Conservation (phyloP, 2,888 invertebrate genomes). For the Cerastis leucographa region DNA sequence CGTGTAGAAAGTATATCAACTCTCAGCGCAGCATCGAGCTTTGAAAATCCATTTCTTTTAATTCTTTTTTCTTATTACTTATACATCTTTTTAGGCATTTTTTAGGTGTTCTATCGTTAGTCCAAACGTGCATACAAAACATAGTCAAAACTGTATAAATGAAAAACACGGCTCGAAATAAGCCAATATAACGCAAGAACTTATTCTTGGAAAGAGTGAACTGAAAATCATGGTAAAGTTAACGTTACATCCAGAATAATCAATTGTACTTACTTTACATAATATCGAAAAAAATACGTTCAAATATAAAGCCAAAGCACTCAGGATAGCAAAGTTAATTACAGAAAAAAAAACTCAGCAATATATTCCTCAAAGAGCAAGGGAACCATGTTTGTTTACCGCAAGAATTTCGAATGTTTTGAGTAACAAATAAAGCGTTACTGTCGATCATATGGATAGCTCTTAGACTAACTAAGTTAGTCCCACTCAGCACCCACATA, state of each 20-base stretch:
- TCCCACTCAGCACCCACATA: constrained; percentile 10
- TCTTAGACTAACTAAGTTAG: constrained; percentile 23
- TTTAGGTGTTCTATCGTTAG: not conserved
- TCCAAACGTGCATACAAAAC: not conserved
- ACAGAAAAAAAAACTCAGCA: not conserved
- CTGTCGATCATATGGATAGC: constrained; percentile 29
- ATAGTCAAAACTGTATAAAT: not conserved
- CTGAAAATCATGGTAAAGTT: not conserved
- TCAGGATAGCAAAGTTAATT: constrained; percentile 1
- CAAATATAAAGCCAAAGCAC: not conserved
- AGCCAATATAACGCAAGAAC: not conserved
- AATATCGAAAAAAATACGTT: not conserved
- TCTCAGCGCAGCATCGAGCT: not conserved
- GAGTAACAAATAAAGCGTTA: constrained; percentile 37
- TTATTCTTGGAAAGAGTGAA: not conserved
- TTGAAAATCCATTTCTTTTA: not conserved
- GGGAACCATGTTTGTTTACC: constrained; percentile 11
- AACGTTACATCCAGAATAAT: not conserved
- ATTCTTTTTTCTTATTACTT: not conserved
- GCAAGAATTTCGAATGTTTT: constrained; percentile 20
- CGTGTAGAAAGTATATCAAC: too few species aligned
- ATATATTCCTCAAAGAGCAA: constrained; percentile 12
- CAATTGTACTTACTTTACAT: not conserved
- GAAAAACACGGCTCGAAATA: too few species aligned
- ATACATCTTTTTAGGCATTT: not conserved